Conservation (phyloP, 2,113 vertebrate species). For the Heloderma charlesbogerti region DNA sequence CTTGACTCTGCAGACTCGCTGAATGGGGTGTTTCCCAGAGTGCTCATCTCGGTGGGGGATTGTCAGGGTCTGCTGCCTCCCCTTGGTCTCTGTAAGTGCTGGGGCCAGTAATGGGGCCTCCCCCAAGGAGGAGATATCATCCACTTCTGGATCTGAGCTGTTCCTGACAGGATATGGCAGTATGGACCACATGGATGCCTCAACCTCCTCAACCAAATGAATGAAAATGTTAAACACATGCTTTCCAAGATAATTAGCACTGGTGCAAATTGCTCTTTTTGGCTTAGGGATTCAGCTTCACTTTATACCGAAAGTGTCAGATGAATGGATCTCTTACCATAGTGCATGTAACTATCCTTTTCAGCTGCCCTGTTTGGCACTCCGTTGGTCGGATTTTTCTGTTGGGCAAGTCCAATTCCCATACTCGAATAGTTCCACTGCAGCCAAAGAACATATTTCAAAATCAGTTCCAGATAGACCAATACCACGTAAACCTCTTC, state of each 20-base stretch:
- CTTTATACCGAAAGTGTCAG: neutral
- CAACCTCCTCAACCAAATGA: neutral
- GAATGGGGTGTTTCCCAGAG: neutral
- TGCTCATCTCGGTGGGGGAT: neutral
- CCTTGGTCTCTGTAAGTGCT: no score
- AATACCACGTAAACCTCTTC: neutral
- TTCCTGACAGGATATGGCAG: neutral
- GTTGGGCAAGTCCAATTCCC: slow-evolving; percentile 87
- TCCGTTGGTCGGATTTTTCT: slow-evolving; percentile 87
- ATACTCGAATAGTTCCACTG: slow-evolving; percentile 87
- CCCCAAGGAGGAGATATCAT: neutral
- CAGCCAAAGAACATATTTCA: slow-evolving; percentile 29
- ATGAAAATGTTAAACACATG: neutral
- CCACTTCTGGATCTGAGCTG: neutral
- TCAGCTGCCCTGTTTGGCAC: slow-evolving; percentile 84
- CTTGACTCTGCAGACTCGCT: neutral
- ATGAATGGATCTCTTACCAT: slow-evolving; percentile 72
- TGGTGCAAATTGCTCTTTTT: neutral
- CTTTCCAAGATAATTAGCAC: neutral
- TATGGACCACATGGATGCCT: neutral
- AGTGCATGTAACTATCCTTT: slow-evolving; percentile 81
- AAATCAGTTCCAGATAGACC: slow-evolving; percentile 13
- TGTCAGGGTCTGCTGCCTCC: neutral
- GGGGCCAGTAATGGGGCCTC: neutral
- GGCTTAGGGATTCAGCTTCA: neutral